Conservation (phyloP, 1,140 invertebrate genomes). For the Formica selysi region DNA sequence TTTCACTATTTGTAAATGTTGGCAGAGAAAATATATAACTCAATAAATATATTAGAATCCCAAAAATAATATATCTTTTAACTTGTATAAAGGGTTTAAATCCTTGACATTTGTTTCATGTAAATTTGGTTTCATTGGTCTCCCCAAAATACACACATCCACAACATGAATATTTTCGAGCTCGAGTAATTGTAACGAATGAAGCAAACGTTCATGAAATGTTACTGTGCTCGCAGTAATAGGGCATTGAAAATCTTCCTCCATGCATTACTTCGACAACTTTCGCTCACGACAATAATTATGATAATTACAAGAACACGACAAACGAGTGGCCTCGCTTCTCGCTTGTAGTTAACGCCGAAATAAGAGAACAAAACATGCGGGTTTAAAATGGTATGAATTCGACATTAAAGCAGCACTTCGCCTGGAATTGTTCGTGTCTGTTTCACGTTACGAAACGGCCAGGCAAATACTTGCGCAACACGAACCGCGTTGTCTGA, state of each 20-base stretch:
- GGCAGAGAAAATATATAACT: not conserved
- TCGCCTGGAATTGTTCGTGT: conserved; percentile 58
- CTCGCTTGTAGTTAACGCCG: conserved; percentile 67
- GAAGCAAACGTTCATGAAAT: not conserved
- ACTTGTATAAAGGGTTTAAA: not conserved
- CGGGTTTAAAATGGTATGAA: conserved; percentile 64
- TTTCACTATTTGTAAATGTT: conserved; percentile 1
- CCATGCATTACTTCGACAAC: conserved; percentile 36
- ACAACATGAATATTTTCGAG: too few relatives aligned
- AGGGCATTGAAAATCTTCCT: conserved; percentile 52
- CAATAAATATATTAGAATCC: not conserved
- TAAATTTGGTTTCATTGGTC: not conserved
- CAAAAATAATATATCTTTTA: not conserved
- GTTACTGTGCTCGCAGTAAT: not conserved
- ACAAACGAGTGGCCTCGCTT: conserved; percentile 49
- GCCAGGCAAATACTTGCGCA: conserved; percentile 65
- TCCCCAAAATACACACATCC: not conserved
- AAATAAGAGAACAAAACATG: conserved; percentile 65
- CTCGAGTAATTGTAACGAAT: conserved; percentile 35
- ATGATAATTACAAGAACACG: conserved; percentile 50
- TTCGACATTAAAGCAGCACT: conserved; percentile 64
- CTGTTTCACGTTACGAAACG: conserved; percentile 59
- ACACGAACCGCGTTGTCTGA: conserved; percentile 67
- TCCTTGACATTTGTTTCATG: conserved; percentile 1
- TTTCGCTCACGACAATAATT: conserved; percentile 59